Base-by-base conservation (phyloP, 2,113 vertebrate genomes). In the Perca flavescens region DNA sequence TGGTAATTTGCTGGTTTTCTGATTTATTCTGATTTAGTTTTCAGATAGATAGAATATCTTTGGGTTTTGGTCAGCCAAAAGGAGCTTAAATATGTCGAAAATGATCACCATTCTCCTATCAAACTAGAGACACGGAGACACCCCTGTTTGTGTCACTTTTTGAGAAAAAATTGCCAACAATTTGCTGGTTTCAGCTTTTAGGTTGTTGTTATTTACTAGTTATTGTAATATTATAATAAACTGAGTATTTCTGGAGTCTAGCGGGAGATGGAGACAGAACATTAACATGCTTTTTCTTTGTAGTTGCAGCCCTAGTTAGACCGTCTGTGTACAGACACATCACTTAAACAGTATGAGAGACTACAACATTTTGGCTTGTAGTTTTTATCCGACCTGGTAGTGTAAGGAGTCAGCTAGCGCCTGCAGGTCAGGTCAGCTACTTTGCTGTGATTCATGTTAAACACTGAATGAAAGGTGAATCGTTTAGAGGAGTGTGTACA, bases 391-490 rank as follows among this genome's bases (percentile, higher is more conserved):
- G 64, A 56, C 14, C 11, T 28, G 13, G 4, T 22, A 2, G 2
- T n/a, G 11, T 43, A 43, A 43, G 40, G 40, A 10, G 40, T 43
- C 40, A 43, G 40, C 40, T 43, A 43, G 40, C 11, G 40, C 10
- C 40, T 11, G 40, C 40, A 43, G 40, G 40, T 43, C 40, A 43
- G 40, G 40, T 43, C 40, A 11, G 11, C 40, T 43, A 11, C 40
- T 43, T 11, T 7, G 15, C 49, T 72, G 54, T 60, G 62, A 75
- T 56, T 72, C 56, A 63, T 36, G 49, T 34, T 2, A 8, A 25
- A 53, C 54, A n/a, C 21, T 15, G 70, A 86, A 77, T 79, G 85
- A 46, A 76, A n/a, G 34, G 31, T 40, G 68, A 60, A 47, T 47
- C 43, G 17, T 36, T 76, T 4, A 56, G n/a, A 72, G 43, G 40